phyloP scores from a whole-genome alignment of 1,140 invertebrate genomes.

The Adelges cooleyi region DNA sequence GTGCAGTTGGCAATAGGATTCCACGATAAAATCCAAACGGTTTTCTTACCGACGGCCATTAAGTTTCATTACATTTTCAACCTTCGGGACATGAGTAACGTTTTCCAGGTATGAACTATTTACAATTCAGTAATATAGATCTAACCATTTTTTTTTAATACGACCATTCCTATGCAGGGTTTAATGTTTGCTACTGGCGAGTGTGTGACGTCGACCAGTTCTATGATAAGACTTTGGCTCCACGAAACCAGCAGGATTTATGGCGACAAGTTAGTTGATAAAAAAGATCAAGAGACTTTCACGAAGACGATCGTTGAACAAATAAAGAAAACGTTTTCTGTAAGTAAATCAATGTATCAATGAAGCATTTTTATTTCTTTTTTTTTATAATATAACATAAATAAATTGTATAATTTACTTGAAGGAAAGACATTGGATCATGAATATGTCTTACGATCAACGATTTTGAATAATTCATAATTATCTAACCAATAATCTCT shows the following conservation, averaged over 20 bases:
- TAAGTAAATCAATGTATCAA: conserved; percentile 36
- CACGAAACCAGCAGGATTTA: conserved; percentile 86
- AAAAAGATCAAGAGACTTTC: conserved; percentile 58
- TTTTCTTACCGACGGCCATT: conserved; percentile 79
- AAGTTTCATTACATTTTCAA: conserved; percentile 96
- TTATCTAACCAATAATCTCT: no score
- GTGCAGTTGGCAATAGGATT: conserved; percentile 60
- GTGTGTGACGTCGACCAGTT: conserved; percentile 53
- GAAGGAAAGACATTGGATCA: no score
- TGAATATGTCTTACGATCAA: no score
- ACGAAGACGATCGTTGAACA: conserved; percentile 60
- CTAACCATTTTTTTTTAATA: background rate
- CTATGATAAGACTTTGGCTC: conserved; percentile 69
- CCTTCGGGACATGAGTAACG: conserved; percentile 81
- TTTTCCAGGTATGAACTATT: conserved; percentile 57
- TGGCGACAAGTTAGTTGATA: conserved; percentile 70
- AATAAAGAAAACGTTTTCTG: conserved; percentile 74
- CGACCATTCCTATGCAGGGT: no score
- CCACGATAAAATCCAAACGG: conserved; percentile 60
- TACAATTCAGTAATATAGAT: background rate
- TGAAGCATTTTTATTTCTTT: no score
- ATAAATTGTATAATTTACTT: no score
- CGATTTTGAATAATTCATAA: no score
- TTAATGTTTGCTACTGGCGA: conserved; percentile 76
- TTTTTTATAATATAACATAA: no score